Conservation (phyloP, 2,797 vertebrate genomes). For the Takifugu rubripes region DNA sequence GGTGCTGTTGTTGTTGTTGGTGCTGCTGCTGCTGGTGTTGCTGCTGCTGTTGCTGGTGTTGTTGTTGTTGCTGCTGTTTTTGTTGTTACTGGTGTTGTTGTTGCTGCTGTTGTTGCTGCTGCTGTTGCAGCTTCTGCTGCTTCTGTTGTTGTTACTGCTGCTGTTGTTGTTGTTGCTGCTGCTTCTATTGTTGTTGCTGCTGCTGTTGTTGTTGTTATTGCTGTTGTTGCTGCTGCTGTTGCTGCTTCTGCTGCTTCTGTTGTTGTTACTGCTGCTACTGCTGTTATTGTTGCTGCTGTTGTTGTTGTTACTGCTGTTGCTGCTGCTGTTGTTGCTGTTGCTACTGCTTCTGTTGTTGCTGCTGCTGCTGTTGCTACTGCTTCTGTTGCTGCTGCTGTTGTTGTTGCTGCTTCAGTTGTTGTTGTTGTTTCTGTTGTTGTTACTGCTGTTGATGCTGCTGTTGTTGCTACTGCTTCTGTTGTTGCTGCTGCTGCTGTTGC, state of each 20-base stretch:
- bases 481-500: background rate
- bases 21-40: too few species aligned
- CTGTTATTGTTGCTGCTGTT: conserved; percentile 15
- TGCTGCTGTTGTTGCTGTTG: conserved; percentile 14
- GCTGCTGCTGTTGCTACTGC: rapidly evolving
- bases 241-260: too few species aligned
- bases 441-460: conserved; percentile 51
- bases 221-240: conserved; percentile 24
- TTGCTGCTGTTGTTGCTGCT: conserved; percentile 29
- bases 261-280: too few species aligned
- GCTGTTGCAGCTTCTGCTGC: too few species aligned
- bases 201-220: conserved; percentile 16
- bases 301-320: background rate
- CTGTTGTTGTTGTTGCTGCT: too few species aligned
- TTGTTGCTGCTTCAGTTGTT: background rate
- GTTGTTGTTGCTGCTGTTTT: too few species aligned
- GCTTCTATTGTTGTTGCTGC: conserved; percentile 12
- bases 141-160: too few species aligned
- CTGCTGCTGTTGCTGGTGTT: too few species aligned
- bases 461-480: background rate
- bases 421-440: conserved; percentile 11
- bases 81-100: too few species aligned
- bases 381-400: too few species aligned
- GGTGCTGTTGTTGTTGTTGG: too few species aligned
- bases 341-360: conserved; percentile 50